Conservation (phyloP, 2,888 invertebrate species). For the Agrochola lota region DNA sequence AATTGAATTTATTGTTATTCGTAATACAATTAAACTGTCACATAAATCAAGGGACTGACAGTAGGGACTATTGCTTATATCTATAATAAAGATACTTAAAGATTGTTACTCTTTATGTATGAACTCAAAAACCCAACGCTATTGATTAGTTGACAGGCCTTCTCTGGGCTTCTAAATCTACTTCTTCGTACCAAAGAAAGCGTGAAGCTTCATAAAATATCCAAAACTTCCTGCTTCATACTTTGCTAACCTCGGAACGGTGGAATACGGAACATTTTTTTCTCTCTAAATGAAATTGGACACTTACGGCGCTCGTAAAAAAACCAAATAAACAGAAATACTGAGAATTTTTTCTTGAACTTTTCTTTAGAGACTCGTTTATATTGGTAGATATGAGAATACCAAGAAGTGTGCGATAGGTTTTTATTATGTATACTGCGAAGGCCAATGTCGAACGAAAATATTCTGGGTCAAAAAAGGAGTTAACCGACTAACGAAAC, state of each 20-base stretch:
- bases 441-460: slow-evolving; percentile 16
- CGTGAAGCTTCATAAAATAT: slow-evolving; percentile 41
- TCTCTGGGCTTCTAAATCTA: neutral
- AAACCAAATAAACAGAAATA: slow-evolving; percentile 59
- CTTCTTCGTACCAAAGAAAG: neutral
- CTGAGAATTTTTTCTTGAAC: slow-evolving; percentile 48
- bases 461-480: slow-evolving; percentile 6
- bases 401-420: slow-evolving; percentile 29
- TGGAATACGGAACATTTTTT: slow-evolving; percentile 46
- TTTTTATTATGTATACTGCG: slow-evolving; percentile 32
- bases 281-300: slow-evolving; percentile 60
- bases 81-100: neutral
- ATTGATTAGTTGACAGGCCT: neutral
- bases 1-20: slow-evolving; percentile 38
- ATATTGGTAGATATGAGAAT: slow-evolving; percentile 41
- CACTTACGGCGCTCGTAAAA: slow-evolving; percentile 58
- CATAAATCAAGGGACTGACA: slow-evolving; percentile 22
- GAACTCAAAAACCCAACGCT: neutral
- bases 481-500: neutral
- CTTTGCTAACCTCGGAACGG: slow-evolving; percentile 36
- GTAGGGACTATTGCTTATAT: neutral
- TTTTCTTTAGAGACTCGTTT: slow-evolving; percentile 44
- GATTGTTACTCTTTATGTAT: neutral
- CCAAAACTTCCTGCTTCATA: slow-evolving; percentile 32
- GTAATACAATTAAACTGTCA: slow-evolving; percentile 16